Evolutionary conservation across 2,797 vertebrate species (phyloP), one percentile per base, ranked within the genome.

Genomic region (Anguilla marmorata): DNA sequence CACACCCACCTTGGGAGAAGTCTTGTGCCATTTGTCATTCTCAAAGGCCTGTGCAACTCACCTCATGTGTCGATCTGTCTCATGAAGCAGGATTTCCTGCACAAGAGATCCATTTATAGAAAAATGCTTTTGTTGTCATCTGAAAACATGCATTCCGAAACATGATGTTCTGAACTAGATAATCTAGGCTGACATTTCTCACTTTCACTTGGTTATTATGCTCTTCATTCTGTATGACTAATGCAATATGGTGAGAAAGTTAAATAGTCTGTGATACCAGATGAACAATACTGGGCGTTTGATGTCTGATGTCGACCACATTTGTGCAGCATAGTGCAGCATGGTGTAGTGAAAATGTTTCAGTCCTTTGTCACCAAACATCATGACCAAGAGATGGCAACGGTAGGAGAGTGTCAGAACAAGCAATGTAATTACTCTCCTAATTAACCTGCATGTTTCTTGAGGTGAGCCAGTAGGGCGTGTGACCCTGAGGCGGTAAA

Each of bases 81-180:
- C 21, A 1, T 21, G 27, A 27, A 19, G 48, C 69, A 52, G 6
- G 85, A 27, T 52, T 80, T 76, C 30, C 50, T 60, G 24, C 52
- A 72, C 72, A 45, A 72, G 66, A 50, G 9, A 76, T 76, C 52
- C 84, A 88, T 45, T 88, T 63, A 27, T 63, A 72, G 60, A 54
- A 76, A 66, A 66, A 58, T 16, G 83, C 80, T 14, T 21, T 76
- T 82, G 5, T 24, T 82, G 24, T 82, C 45, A 50, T 82, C 24
- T 50, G 41, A 50, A 48, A 50, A 85, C 52, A 33, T 84, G 48
- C 52, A 30, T 85, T 50, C 41, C 8, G 19, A 50, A n/a, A 82
- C 19, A 33, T 48, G 79, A 82, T 8, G 8, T 50, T 82, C 7
- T 82, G 33, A 41, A 79, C 14, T 41, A 50, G 41, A 50, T 50